Percentiles rank a stretch among this genome's conserved stretches.
Conservation (phyloP, 2,797 vertebrate genomes). For the Kryptopterus vitreolus region DNA sequence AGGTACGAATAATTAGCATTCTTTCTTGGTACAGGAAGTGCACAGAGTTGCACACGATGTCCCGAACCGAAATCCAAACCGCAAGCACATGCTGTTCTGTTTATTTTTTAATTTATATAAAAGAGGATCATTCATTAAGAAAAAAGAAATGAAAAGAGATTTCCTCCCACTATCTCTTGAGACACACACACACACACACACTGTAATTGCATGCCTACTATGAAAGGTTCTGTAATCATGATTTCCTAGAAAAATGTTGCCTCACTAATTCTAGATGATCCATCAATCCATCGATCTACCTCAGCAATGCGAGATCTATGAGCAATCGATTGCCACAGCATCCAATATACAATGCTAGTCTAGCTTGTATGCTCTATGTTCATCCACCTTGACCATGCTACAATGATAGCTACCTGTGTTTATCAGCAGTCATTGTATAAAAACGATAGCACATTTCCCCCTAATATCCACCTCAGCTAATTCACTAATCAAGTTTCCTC, state of each 20-base stretch:
- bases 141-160: background rate
- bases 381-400: background rate
- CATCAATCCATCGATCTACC: background rate
- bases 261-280: too few species aligned
- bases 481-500: background rate
- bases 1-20: background rate
- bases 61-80: background rate
- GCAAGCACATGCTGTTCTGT: background rate
- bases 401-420: background rate
- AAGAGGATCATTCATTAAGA: too few species aligned
- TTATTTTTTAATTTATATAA: background rate
- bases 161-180: background rate
- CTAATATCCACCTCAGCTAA: background rate
- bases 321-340: background rate
- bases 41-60: background rate
- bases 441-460: background rate
- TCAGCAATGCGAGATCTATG: background rate
- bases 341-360: background rate
- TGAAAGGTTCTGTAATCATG: background rate
- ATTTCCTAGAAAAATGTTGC: background rate
- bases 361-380: background rate
- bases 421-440: background rate
- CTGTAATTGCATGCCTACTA: background rate
- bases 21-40: constrained; percentile 12
- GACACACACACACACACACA: background rate